A percentile compares a stretch with the other conserved stretches of the same genome.
phyloP scores from a whole-genome alignment of 2,797 vertebrate genomes.

The Decapterus maruadsi region DNA sequence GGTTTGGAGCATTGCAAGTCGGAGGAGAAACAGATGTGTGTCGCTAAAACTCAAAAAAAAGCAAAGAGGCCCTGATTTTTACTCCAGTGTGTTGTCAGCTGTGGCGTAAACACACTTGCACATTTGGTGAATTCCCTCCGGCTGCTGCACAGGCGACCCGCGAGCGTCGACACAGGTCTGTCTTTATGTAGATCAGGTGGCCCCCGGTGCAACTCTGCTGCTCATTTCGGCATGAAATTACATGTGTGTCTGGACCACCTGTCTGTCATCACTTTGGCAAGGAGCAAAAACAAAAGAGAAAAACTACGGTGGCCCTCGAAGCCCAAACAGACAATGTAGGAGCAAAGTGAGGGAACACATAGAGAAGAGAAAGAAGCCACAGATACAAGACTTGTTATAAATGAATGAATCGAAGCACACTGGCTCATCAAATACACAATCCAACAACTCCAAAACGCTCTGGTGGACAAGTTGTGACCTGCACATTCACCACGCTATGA shows the following conservation, averaged over 20 bases:
- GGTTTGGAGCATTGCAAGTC: slow-evolving; percentile 6
- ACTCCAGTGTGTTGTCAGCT: slow-evolving; percentile 3
- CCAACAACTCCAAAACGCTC: too few species aligned
- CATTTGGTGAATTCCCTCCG: slow-evolving; percentile 1
- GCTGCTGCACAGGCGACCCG: neutral
- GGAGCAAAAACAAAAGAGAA: neutral
- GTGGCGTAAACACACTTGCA: neutral
- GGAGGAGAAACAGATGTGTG: slow-evolving; percentile 13
- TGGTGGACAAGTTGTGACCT: too few species aligned
- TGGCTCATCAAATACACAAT: too few species aligned
- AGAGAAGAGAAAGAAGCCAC: too few species aligned
- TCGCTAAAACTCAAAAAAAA: neutral
- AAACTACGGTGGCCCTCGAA: neutral
- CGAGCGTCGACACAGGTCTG: neutral
- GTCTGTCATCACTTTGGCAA: neutral
- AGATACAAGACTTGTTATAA: too few species aligned
- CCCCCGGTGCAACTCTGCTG: neutral
- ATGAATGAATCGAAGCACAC: too few species aligned
- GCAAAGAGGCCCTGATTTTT: neutral
- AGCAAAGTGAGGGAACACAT: neutral
- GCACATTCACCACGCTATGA: too few species aligned
- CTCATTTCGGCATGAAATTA: slow-evolving; percentile 9
- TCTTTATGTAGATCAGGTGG: slow-evolving; percentile 24
- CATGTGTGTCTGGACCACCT: slow-evolving; percentile 1
- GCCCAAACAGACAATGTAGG: neutral